Base-by-base conservation (phyloP, 2,888 invertebrate genomes). In the Eudemis profundana region DNA sequence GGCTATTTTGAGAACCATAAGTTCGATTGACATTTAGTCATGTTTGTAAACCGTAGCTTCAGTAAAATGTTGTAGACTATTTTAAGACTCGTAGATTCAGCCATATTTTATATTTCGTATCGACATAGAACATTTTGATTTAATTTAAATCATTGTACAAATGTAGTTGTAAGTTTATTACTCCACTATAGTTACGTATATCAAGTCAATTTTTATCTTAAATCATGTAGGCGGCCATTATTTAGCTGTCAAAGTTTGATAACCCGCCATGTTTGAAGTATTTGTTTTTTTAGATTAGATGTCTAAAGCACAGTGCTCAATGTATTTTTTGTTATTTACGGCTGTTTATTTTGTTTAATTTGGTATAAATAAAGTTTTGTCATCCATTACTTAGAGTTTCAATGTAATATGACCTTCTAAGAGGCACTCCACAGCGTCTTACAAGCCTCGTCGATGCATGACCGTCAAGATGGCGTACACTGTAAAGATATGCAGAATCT, bases 91-190 rank as follows among this genome's bases (percentile, higher is more conserved):
- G n/a, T n/a, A n/a, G n/a, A n/a, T n/a, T 29, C 56, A 44, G 42
- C 56, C 56, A 54, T 54, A n/a, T 54, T 54, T 40, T 23, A 33
- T 8, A 8, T 33, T 96, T 96, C 92, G 91, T 97, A 76, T 97
- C 94, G 83, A 97, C 97, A 89, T 96, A 97, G 89, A 95, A 95
- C n/a, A n/a, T n/a, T 87, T 91, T 96, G 27, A n/a, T 44, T 56
- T 42, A 54, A 17, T 19, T 44, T 29, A 33, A 10, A 40, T 12
- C 33, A 54, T 57, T 67, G 59, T 64, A 68, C 56, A 68, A 65
- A 65, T 47, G 56, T 66, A 61, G 63, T 50, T 63, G 10, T 63
- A 69, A 64, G 66, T 59, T 60, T 46, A 42, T 36, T 62, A 67
- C 60, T 63, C 56, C 60, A 65, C 65, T 66, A 65, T 68, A 66